Percentiles rank a stretch among this genome's conserved stretches.
Conservation (phyloP, 2,797 vertebrate species). For the Poecilia velifera region DNA sequence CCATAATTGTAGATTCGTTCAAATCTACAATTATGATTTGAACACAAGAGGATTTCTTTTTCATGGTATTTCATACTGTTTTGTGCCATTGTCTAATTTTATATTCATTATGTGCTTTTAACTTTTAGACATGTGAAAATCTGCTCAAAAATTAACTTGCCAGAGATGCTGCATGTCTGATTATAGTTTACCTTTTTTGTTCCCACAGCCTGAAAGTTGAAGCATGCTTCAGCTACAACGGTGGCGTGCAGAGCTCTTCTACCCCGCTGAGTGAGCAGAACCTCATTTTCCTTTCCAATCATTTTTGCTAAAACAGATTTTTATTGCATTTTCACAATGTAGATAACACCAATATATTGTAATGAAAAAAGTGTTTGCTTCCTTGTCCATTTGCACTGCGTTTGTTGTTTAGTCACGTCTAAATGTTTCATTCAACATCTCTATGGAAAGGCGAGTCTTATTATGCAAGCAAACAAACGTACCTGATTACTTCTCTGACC, state of each 20-base stretch:
- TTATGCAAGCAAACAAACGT: background rate
- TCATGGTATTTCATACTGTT: background rate
- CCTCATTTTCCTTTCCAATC: background rate
- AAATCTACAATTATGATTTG: no score
- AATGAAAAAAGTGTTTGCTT: background rate
- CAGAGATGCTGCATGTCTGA: background rate
- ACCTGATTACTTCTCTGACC: background rate
- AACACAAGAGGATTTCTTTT: no score
- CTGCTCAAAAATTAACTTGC: background rate
- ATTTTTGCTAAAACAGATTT: background rate
- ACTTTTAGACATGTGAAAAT: background rate
- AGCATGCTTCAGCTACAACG: constrained; percentile 89
- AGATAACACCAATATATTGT: background rate
- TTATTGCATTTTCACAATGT: background rate
- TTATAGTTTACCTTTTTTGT: constrained; percentile 18
- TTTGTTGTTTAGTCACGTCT: background rate
- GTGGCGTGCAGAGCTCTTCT: constrained; percentile 81
- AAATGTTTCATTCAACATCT: background rate
- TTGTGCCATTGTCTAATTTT: background rate
- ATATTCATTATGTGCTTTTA: background rate
- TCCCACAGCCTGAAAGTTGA: constrained; percentile 83
- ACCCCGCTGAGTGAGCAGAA: constrained; percentile 86
- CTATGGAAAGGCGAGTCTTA: background rate
- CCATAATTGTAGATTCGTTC: background rate
- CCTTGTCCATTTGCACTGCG: background rate